Conservation (phyloP, 1,140 invertebrate genomes). For the Cyrtorhinus lividipennis region DNA sequence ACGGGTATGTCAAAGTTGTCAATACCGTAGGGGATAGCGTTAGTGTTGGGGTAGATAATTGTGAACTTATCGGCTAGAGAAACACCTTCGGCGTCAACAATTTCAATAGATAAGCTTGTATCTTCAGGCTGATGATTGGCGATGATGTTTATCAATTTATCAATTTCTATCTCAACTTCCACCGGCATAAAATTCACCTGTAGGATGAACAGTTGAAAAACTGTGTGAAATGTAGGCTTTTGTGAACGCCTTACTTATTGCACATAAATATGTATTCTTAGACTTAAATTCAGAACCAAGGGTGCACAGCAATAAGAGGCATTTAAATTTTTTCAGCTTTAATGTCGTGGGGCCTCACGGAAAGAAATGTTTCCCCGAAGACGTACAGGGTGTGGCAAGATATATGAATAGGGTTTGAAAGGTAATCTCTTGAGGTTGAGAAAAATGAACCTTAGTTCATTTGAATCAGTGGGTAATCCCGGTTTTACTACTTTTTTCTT, state of each 20-base stretch:
- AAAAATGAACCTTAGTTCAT: too few relatives aligned
- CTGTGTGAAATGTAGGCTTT: not conserved
- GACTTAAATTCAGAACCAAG: too few relatives aligned
- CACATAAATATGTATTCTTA: too few relatives aligned
- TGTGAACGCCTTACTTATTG: not conserved
- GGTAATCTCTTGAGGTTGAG: too few relatives aligned
- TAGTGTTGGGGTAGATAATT: constrained; percentile 8
- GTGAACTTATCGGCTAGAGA: not conserved
- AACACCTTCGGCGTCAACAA: not conserved
- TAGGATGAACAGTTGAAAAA: not conserved
- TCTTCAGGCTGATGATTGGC: constrained; percentile 15
- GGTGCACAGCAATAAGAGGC: too few relatives aligned
- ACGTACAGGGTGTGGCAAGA: not conserved
- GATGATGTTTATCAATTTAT: constrained; percentile 4
- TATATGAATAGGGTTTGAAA: too few relatives aligned
- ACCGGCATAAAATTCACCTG: constrained; percentile 16
- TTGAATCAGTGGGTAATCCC: too few relatives aligned
- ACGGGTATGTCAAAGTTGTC: constrained; percentile 10
- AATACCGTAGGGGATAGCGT: not conserved
- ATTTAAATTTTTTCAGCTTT: too few relatives aligned
- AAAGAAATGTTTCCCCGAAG: not conserved
- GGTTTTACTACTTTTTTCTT: too few relatives aligned
- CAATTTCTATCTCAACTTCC: not conserved
- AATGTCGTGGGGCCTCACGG: too few relatives aligned
- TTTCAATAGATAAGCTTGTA: not conserved